Conservation (phyloP, 2,797 vertebrate species). For the Pteropus rufus region DNA sequence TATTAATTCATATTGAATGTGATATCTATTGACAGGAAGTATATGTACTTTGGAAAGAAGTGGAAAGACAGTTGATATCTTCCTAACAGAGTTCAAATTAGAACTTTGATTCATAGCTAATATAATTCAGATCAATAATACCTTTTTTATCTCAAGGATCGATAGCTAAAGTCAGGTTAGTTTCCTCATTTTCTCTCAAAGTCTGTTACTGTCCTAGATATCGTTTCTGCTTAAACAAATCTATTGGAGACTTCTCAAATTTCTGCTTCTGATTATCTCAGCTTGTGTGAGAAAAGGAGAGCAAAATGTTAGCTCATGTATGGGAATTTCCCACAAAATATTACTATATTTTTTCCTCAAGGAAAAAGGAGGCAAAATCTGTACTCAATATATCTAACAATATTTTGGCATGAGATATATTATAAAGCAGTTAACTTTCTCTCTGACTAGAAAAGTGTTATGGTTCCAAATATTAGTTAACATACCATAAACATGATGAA, state of each 20-base stretch:
- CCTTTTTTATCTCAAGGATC: background rate
- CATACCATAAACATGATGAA: background rate
- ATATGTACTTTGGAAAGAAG: background rate
- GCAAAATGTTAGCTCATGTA: background rate
- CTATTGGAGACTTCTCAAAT: background rate
- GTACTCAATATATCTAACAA: background rate
- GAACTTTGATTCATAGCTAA: background rate
- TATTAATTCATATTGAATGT: background rate
- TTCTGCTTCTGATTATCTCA: background rate
- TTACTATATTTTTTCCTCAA: background rate
- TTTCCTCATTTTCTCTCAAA: background rate
- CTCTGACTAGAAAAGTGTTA: background rate
- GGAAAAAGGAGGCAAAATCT: background rate
- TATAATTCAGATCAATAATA: background rate
- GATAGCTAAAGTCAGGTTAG: background rate
- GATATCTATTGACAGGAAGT: background rate
- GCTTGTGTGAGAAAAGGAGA: background rate
- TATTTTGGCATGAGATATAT: background rate
- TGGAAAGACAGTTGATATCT: background rate
- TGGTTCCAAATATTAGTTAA: background rate
- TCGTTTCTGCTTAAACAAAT: background rate
- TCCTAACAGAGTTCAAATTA: background rate
- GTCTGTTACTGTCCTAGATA: background rate
- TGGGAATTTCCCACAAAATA: background rate
- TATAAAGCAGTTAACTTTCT: background rate